Base-by-base conservation (phyloP, 2,888 invertebrate species). In the Allolobophora icterica region DNA sequence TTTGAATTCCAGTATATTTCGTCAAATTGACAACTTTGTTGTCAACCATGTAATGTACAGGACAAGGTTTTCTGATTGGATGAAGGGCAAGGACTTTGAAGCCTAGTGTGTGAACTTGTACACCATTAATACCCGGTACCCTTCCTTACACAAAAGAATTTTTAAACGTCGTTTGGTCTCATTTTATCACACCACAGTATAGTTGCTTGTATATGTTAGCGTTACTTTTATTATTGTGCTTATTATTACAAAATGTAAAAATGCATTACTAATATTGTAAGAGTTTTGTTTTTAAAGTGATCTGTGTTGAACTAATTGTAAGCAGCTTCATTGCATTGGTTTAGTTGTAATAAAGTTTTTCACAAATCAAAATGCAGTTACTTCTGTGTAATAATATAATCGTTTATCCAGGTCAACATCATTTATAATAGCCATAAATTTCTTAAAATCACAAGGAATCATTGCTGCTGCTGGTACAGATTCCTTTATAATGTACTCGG, bases 271-370 rank as follows among this genome's bases (percentile, higher is more conserved):
- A 71, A 71, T 71, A 71, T 71, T n/a, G 71, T n/a, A 71, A 1
- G n/a, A 71, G 71, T 71, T 71, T 58, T 58, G 58, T 58, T 58
- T 71, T 71, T 71, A 71, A 71, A 71, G 30, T 71, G 71, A 71
- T 71, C 71, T 71, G 71, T 71, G 30, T 71, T n/a, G 71, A 71
- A 71, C 71, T 71, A 71, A 71, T 71, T 71, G 8, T 71, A 71
- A 71, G 71, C 71, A 71, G 71, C 71, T 71, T 71, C 71, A 71
- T 71, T 71, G 30, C 1, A 8, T n/a, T 71, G 71, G 71, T 71
- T 52, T 71, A 71, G 71, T 71, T n/a, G 71, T 71, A n/a, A n/a
- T 52, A 52, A 52, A 52, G 52, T 52, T 52, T 52, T 52, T 52
- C 24, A 52, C 21, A 52, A 52, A 52, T 24, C 21, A 52, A 21